Percentiles rank a stretch among this genome's conserved stretches.
These are phyloP conservation scores for Stratiolaelaps scimitus DNA, from an alignment of 1,140 invertebrate genomes.

Conservation along the genomic window DNA sequence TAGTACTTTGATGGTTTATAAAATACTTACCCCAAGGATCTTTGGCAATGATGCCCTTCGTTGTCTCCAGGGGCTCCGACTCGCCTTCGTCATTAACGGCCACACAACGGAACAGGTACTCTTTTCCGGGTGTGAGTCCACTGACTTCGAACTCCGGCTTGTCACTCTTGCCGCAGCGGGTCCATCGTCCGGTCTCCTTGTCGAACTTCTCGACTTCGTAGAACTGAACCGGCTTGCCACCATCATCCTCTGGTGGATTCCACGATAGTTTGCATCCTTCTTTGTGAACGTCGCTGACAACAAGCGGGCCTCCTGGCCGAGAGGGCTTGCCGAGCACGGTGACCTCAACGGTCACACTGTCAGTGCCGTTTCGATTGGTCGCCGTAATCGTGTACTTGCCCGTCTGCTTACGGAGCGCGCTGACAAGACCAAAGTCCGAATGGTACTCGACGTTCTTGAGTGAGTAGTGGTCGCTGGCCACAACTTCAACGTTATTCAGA, in stretches of 20 bases:
- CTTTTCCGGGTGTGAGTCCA: slow-evolving; percentile 72
- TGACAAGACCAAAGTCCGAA: slow-evolving; percentile 68
- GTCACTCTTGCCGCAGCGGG: slow-evolving; percentile 61
- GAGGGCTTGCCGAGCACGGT: slow-evolving; percentile 69
- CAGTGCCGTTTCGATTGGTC: slow-evolving; percentile 75
- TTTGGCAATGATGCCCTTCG: slow-evolving; percentile 72
- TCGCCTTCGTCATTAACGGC: slow-evolving; percentile 92
- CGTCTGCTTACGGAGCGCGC: slow-evolving; percentile 69
- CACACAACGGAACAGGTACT: slow-evolving; percentile 90
- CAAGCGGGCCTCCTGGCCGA: slow-evolving; percentile 71
- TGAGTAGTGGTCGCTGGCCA: slow-evolving; percentile 66
- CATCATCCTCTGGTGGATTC: slow-evolving; percentile 83
- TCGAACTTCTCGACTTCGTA: slow-evolving; percentile 92
- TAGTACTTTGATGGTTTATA: too few relatives aligned
- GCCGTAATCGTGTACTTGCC: slow-evolving; percentile 78
- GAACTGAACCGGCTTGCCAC: slow-evolving; percentile 78
- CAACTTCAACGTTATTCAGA: slow-evolving; percentile 62
- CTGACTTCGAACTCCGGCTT: slow-evolving; percentile 72
- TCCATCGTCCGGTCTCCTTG: slow-evolving; percentile 72
- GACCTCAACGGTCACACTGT: slow-evolving; percentile 75
- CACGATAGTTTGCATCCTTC: slow-evolving; percentile 73
- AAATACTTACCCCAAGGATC: slow-evolving; percentile 79
- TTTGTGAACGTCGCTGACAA: slow-evolving; percentile 70
- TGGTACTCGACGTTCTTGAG: slow-evolving; percentile 83
- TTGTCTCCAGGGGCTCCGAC: slow-evolving; percentile 76